Percentiles rank a stretch among this genome's conserved stretches.
These are phyloP conservation scores for Drosophila saltans DNA, from an alignment of 1,140 invertebrate species.

Conservation along the genomic window DNA sequence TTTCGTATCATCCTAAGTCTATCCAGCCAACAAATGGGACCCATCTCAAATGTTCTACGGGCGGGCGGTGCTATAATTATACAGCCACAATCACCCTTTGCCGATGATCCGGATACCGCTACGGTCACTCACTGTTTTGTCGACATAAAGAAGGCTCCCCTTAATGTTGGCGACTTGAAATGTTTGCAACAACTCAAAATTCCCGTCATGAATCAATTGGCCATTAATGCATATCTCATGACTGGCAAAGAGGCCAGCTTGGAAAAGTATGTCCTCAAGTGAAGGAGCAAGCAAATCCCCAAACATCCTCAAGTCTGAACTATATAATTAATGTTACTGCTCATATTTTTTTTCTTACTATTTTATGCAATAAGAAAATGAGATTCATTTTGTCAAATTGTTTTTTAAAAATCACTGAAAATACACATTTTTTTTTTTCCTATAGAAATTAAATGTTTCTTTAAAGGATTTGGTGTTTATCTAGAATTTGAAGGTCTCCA, in stretches of 20 bases:
- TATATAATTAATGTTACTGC: too few species aligned
- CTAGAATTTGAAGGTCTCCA: neutral
- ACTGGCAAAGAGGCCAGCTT: conserved; percentile 63
- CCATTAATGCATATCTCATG: conserved; percentile 76
- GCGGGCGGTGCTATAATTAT: conserved; percentile 89
- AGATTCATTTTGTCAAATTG: too few species aligned
- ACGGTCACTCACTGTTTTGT: conserved; percentile 76
- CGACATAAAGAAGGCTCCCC: conserved; percentile 65
- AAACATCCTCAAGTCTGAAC: neutral
- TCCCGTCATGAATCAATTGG: conserved; percentile 67
- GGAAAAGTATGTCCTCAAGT: conserved; percentile 52
- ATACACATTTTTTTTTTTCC: too few species aligned
- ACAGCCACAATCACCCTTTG: conserved; percentile 79
- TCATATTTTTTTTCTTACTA: too few species aligned
- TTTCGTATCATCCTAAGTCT: conserved; percentile 89
- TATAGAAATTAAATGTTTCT: too few species aligned
- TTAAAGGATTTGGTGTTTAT: too few species aligned
- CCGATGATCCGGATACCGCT: conserved; percentile 16
- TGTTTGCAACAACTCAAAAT: conserved; percentile 51
- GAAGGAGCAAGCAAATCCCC: neutral
- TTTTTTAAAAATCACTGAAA: too few species aligned
- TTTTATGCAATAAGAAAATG: too few species aligned
- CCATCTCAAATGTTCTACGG: conserved; percentile 88
- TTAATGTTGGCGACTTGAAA: conserved; percentile 39
- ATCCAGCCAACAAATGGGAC: conserved; percentile 85